Evolutionary conservation across 2,888 invertebrate species (phyloP), one percentile per base, ranked within the genome.

Genomic region (Brachyptera putata): DNA sequence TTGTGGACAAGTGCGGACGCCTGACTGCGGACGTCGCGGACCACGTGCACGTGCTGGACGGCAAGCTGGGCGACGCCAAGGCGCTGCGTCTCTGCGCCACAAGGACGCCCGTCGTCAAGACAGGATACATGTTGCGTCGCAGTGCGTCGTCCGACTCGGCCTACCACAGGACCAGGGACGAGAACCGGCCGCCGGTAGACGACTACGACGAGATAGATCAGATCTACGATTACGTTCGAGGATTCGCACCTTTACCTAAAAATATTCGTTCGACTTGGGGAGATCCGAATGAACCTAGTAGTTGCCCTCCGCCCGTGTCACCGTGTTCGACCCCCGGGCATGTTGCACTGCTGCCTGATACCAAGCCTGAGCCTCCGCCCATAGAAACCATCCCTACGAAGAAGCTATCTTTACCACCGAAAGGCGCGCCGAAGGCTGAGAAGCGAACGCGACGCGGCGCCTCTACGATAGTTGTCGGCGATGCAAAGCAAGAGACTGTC

Each of bases 151-250:
- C 88, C 43, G 91, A 90, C 72, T 83, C 87, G 25, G 83, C 83
- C 0, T 75, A 74, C 30, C 77, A 79, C 69, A 77, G 78, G 67
- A 83, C 81, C 68, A 79, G 82, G 71, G 88, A 85, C 68, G 85
- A 84, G 70, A 84, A 81, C 67, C 80, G 82, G 65, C 80, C 82
- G 55, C 71, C 77, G 78, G 1, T 72, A 77, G 91, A 91, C 72
- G 93, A 94, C 70, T 94, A 95, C 75, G 93, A 95, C 68, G 95
- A 96, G 76, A 94, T 96, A 68, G 95, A 96, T 79, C 93, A 95
- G 76, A 93, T 96, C 66, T 96, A 96, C 73, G 94, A 95, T 73
- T 96, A 95, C 74, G 94, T 96, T 0, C 81, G 95, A 64, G 95
- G 95, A 1, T 89, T 95, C 68, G 94, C 94, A 56, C 93, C 93